These are phyloP conservation scores for Euschistus heros DNA, from an alignment of 1,140 invertebrate species.

Conservation along the genomic window DNA sequence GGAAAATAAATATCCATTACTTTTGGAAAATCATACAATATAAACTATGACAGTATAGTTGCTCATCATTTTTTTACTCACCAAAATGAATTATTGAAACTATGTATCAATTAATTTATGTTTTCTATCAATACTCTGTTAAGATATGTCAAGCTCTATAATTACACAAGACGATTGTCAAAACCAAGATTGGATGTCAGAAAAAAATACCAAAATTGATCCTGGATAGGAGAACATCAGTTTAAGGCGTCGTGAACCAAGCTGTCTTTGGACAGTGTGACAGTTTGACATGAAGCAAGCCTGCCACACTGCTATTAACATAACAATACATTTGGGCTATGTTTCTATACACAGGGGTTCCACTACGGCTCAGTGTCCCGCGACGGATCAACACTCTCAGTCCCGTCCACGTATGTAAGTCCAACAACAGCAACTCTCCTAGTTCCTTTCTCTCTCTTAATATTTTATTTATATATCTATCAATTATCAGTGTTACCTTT, in stretches of 20 bases:
- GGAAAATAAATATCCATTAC: too few relatives aligned
- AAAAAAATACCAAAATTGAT: not conserved
- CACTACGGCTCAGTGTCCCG: constrained; percentile 37
- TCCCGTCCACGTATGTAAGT: constrained; percentile 54
- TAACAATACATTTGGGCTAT: constrained; percentile 18
- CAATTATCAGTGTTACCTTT: constrained; percentile 1
- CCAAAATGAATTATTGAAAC: too few relatives aligned
- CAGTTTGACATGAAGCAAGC: not conserved
- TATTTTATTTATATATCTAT: not conserved
- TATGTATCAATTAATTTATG: too few relatives aligned
- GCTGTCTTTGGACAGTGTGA: not conserved
- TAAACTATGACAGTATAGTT: too few relatives aligned
- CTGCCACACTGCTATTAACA: not conserved
- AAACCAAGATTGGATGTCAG: not conserved
- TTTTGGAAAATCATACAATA: too few relatives aligned
- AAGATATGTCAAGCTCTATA: too few relatives aligned
- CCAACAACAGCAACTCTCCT: constrained; percentile 18
- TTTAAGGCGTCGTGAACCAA: not conserved
- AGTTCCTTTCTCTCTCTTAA: constrained; percentile 4
- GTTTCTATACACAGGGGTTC: constrained; percentile 30
- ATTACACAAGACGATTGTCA: too few relatives aligned
- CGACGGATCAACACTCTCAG: constrained; percentile 60
- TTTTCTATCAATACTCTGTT: too few relatives aligned
- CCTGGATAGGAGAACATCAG: not conserved
- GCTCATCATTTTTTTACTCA: too few relatives aligned